A percentile compares a stretch with the other conserved stretches of the same genome.
Conservation (phyloP, 2,113 vertebrate species). For the Bubo scandiacus region DNA sequence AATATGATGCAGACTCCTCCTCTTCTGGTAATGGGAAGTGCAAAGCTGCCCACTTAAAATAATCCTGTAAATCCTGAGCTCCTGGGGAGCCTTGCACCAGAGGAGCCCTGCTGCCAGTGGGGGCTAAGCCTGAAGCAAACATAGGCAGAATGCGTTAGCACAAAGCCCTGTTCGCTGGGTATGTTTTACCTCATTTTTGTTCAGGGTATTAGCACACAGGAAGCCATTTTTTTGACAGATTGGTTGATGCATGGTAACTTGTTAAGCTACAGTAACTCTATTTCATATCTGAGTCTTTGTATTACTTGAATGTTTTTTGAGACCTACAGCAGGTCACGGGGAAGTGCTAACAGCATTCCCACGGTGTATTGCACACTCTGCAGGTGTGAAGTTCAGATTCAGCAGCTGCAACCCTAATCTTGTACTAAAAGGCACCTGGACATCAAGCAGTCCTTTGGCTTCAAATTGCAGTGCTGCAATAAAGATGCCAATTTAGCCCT, state of each 20-base stretch:
- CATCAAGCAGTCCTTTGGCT: background rate
- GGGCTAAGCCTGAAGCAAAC: background rate
- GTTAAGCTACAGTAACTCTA: background rate
- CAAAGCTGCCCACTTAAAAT: background rate
- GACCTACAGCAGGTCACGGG: background rate
- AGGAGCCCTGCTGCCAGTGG: background rate
- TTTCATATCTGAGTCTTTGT: background rate
- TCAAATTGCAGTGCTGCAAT: background rate
- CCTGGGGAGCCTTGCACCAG: background rate
- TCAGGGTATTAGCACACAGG: background rate
- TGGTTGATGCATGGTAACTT: background rate
- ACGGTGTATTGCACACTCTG: background rate
- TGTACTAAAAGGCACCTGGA: background rate
- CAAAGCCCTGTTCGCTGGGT: background rate
- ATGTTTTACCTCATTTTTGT: rapidly evolving
- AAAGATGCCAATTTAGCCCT: background rate
- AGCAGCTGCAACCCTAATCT: background rate
- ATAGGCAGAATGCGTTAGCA: background rate
- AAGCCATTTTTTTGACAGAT: background rate
- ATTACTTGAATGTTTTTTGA: background rate
- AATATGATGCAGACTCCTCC: rapidly evolving
- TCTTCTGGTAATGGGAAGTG: background rate
- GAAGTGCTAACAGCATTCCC: background rate
- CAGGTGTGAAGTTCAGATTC: background rate
- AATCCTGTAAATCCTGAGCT: background rate